Evolutionary conservation across 2,797 vertebrate species (phyloP).

Genomic region (Miichthys miiuy): DNA sequence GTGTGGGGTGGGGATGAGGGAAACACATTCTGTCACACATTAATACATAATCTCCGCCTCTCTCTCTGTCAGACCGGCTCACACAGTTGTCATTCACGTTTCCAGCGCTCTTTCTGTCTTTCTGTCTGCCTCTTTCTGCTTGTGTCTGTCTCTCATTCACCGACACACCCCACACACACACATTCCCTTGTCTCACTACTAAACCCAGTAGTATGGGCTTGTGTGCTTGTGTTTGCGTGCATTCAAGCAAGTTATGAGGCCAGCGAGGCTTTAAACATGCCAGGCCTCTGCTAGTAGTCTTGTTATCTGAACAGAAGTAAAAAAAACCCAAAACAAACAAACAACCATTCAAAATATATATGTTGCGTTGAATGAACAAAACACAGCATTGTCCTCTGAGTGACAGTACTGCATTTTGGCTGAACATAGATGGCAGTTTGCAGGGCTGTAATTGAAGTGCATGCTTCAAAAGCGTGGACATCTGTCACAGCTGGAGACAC

Average conservation of each 20-base stretch:
- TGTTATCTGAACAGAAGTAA: constrained; percentile 4
- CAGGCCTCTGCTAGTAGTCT: background rate
- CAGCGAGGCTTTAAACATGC: background rate
- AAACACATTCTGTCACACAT: constrained; percentile 54
- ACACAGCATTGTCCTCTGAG: background rate
- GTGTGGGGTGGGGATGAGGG: constrained; percentile 52
- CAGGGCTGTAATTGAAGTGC: constrained; percentile 20
- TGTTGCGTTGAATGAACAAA: background rate
- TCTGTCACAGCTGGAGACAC: constrained; percentile 32
- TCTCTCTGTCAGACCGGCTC: constrained; percentile 28
- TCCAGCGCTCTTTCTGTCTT: constrained; percentile 6
- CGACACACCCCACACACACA: constrained; percentile 4
- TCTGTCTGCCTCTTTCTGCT: constrained; percentile 24
- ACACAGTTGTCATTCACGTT: constrained; percentile 55
- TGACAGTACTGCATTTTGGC: background rate
- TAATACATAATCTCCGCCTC: constrained; percentile 58
- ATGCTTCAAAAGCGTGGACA: constrained; percentile 12
- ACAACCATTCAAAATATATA: background rate
- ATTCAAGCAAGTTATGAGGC: background rate
- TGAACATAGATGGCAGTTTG: constrained; percentile 30
- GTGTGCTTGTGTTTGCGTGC: background rate
- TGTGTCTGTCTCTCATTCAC: constrained; percentile 11
- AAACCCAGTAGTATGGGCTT: background rate
- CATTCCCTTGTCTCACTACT: background rate
- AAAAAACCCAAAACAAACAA: background rate